A percentile compares a stretch with the other conserved stretches of the same genome.
These are phyloP conservation scores for Palythoa grandis DNA, from an alignment of 92 coral and sea anemone genomes.

Conservation along the genomic window DNA sequence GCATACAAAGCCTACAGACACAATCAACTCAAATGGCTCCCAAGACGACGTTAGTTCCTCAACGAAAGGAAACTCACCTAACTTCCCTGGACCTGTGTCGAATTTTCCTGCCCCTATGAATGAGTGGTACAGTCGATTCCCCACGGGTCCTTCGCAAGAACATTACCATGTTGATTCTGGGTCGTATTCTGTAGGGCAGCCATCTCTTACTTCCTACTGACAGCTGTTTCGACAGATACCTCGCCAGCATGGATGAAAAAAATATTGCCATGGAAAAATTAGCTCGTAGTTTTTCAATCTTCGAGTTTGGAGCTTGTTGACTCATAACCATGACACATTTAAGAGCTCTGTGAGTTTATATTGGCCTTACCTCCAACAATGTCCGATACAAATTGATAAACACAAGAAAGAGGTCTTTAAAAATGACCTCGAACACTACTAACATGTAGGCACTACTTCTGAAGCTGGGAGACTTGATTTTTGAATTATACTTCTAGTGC, in stretches of 20 bases:
- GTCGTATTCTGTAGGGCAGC: conserved; percentile 67
- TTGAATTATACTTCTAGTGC: conserved; percentile 1
- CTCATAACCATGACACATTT: background rate
- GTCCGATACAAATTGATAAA: conserved; percentile 24
- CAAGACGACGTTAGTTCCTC: conserved; percentile 77
- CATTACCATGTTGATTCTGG: conserved; percentile 81
- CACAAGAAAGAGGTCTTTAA: background rate
- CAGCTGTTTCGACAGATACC: conserved; percentile 20
- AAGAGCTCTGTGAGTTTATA: conserved; percentile 8
- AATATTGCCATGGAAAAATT: background rate
- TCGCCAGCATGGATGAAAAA: background rate
- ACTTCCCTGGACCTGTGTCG: conserved; percentile 80
- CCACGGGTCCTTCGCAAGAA: conserved; percentile 75
- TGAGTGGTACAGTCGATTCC: conserved; percentile 92
- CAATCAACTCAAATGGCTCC: conserved; percentile 73
- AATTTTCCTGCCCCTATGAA: conserved; percentile 84
- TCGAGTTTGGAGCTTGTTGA: conserved; percentile 1
- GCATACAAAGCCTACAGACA: conserved; percentile 93
- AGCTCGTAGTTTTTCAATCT: background rate
- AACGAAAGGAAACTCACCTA: conserved; percentile 70
- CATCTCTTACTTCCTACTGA: conserved; percentile 83
- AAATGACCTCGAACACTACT: background rate
- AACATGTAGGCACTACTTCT: background rate
- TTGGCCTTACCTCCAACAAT: conserved; percentile 28
- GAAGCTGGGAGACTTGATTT: background rate